Conservation (phyloP, 1,140 invertebrate species). For the Planococcus citri region DNA sequence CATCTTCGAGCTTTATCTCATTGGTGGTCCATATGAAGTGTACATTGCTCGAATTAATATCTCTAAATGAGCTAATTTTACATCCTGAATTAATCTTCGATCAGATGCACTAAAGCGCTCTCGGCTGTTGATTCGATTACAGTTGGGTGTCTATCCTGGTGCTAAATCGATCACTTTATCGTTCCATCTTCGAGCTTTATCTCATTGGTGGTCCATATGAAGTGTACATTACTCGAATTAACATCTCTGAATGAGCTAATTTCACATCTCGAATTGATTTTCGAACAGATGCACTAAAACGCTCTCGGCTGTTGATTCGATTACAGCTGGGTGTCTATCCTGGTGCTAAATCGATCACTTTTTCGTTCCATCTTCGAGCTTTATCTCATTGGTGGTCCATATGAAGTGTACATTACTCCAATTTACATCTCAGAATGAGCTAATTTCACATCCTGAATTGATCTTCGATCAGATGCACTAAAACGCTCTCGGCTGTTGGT, state of each 20-base stretch:
- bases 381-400: not conserved
- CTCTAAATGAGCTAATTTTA: too few relatives aligned
- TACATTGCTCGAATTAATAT: not conserved
- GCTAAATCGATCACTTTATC: not conserved
- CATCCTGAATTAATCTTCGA: too few relatives aligned
- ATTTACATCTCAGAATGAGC: not conserved
- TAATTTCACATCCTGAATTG: too few relatives aligned
- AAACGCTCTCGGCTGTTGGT: not conserved
- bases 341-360: constrained; percentile 14
- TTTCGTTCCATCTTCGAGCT: not conserved
- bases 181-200: not conserved
- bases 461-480: too few relatives aligned
- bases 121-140: not conserved
- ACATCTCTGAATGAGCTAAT: too few relatives aligned
- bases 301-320: not conserved
- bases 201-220: not conserved
- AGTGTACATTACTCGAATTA: constrained; percentile 3
- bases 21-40: not conserved
- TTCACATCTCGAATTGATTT: too few relatives aligned
- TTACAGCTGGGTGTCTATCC: not conserved
- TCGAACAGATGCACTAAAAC: not conserved
- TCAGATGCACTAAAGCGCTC: not conserved
- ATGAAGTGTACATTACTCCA: not conserved
- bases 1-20: not conserved
- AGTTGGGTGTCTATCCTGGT: not conserved